Percentiles rank a stretch among this genome's conserved stretches.
Evolutionary conservation across 2,113 vertebrate genomes (phyloP).

Genomic region (Aplodontia rufa): DNA sequence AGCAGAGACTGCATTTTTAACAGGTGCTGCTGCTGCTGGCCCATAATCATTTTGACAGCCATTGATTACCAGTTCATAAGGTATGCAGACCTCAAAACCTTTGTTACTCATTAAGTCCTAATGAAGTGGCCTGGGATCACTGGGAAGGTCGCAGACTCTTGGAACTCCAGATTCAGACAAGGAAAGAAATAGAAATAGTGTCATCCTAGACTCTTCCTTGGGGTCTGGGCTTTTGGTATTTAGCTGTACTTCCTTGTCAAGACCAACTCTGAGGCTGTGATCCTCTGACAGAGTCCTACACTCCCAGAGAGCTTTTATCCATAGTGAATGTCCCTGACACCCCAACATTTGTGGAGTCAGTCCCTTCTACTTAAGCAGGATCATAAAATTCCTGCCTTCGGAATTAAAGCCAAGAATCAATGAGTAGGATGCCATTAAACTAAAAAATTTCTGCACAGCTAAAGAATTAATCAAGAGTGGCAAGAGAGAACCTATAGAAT

Average conservation of each 20-base stretch:
- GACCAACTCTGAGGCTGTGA: not conserved
- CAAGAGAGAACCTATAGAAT: no score
- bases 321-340: not conserved
- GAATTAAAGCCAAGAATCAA: no score
- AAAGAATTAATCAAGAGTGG: no score
- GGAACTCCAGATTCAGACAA: not conserved
- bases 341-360: not conserved
- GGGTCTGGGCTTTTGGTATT: not conserved
- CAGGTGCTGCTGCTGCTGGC: not conserved
- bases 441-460: no score
- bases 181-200: not conserved
- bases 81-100: not conserved
- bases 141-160: not conserved
- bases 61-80: not conserved
- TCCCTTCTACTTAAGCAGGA: not conserved
- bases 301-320: not conserved
- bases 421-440: no score
- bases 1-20: not conserved
- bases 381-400: not conserved
- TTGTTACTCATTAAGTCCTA: not conserved
- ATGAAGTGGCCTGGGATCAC: not conserved
- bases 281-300: not conserved
- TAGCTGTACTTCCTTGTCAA: not conserved
- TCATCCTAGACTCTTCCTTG: not conserved
- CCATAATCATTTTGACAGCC: not conserved